phyloP scores from a whole-genome alignment of 2,888 invertebrate genomes.

The Pachymerium ferrugineum region DNA sequence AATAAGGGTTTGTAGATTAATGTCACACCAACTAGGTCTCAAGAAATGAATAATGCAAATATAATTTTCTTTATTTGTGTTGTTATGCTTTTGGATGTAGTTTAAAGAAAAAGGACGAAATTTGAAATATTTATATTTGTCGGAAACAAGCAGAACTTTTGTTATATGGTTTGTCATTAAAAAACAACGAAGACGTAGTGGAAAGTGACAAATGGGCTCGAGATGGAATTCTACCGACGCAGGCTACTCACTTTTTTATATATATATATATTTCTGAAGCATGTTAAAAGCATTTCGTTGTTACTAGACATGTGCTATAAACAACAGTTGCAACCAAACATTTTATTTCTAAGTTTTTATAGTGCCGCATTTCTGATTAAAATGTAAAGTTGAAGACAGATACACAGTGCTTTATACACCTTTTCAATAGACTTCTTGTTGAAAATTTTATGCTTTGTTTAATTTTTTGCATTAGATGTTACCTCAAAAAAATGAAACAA shows the following conservation, averaged over 20 bases:
- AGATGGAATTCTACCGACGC: conserved; percentile 15
- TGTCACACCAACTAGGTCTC: too few relatives aligned
- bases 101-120: conserved; percentile 2
- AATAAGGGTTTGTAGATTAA: too few relatives aligned
- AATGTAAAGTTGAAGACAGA: too few relatives aligned
- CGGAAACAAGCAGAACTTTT: conserved; percentile 8
- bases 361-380: too few relatives aligned
- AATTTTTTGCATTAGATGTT: too few relatives aligned
- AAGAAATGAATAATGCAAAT: conserved; percentile 11
- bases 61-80: not conserved
- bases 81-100: not conserved
- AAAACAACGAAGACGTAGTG: conserved; percentile 3
- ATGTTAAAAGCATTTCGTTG: conserved; percentile 27
- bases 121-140: conserved; percentile 5
- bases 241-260: conserved; percentile 2
- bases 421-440: too few relatives aligned
- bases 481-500: too few relatives aligned
- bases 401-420: too few relatives aligned
- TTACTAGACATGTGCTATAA: conserved; percentile 14
- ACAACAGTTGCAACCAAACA: conserved; percentile 4
- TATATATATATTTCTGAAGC: conserved; percentile 2
- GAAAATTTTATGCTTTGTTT: too few relatives aligned
- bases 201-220: conserved; percentile 15
- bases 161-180: conserved; percentile 23
- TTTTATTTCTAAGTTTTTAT: conserved; percentile 23